A percentile compares a stretch with the other conserved stretches of the same genome.
Evolutionary conservation across 2,888 invertebrate genomes (phyloP).

Genomic region (Cordylochernes scorpioides): DNA sequence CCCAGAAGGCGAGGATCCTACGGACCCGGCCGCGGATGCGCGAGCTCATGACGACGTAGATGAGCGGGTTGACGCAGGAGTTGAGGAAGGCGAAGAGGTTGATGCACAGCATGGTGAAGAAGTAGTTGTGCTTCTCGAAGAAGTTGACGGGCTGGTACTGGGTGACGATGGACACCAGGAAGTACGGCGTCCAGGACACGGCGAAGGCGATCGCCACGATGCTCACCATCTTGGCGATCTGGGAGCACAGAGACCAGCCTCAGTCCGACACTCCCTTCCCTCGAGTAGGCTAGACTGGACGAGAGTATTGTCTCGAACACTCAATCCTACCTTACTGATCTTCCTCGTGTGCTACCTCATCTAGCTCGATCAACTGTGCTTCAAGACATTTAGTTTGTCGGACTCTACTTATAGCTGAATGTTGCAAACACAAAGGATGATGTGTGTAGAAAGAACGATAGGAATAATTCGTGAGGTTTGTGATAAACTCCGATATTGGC

Average conservation of each 20-base stretch:
- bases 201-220: constrained; percentile 24
- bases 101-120: constrained; percentile 25
- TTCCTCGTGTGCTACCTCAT: no score
- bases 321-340: no score
- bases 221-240: constrained; percentile 26
- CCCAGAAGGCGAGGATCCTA: constrained; percentile 14
- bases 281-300: no score
- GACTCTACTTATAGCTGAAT: no score
- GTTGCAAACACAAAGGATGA: no score
- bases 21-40: constrained; percentile 22
- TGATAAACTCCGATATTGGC: no score
- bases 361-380: no score
- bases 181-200: constrained; percentile 25
- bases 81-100: constrained; percentile 25
- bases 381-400: no score
- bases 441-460: no score
- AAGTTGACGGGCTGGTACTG: constrained; percentile 22
- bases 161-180: constrained; percentile 23
- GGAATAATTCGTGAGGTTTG: no score
- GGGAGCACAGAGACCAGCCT: constrained; percentile 8
- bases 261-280: background rate
- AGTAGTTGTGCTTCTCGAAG: constrained; percentile 21
- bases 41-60: constrained; percentile 25
- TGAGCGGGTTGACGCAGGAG: constrained; percentile 25
- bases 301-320: no score